Percentiles rank a stretch among this genome's conserved stretches.
phyloP scores from a whole-genome alignment of 2,797 vertebrate genomes.

The Lepilemur ruficaudatus region DNA sequence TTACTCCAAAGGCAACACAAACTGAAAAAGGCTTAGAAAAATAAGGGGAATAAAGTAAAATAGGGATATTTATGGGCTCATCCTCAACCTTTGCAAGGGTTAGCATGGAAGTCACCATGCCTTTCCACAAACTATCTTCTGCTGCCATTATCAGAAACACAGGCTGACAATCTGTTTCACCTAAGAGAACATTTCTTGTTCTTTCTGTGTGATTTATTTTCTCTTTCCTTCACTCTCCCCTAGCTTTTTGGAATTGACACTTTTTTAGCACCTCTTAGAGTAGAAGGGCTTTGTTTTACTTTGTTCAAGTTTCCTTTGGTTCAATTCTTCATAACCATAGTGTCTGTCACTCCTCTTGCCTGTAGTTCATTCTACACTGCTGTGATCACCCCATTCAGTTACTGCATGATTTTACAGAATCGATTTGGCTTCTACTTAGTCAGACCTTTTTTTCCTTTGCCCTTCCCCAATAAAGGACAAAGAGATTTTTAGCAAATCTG shows the following conservation, averaged over 20 bases:
- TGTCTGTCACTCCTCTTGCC: neutral
- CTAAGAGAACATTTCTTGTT: neutral
- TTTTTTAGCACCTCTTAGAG: neutral
- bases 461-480: neutral
- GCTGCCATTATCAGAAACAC: neutral
- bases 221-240: neutral
- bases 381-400: neutral
- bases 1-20: neutral
- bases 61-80: neutral
- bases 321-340: neutral
- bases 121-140: neutral
- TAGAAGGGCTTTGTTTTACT: constrained; percentile 22
- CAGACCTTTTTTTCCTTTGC: neutral
- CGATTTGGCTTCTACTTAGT: neutral
- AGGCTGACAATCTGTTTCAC: neutral
- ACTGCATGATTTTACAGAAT: neutral
- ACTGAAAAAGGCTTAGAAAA: neutral
- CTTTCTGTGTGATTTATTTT: neutral
- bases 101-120: neutral
- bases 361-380: neutral
- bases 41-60: neutral
- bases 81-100: neutral
- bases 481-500: neutral
- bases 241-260: neutral
- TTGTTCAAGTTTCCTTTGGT: neutral